Base-by-base conservation (phyloP, 2,113 vertebrate species). In the Proterorhinus semilunaris region DNA sequence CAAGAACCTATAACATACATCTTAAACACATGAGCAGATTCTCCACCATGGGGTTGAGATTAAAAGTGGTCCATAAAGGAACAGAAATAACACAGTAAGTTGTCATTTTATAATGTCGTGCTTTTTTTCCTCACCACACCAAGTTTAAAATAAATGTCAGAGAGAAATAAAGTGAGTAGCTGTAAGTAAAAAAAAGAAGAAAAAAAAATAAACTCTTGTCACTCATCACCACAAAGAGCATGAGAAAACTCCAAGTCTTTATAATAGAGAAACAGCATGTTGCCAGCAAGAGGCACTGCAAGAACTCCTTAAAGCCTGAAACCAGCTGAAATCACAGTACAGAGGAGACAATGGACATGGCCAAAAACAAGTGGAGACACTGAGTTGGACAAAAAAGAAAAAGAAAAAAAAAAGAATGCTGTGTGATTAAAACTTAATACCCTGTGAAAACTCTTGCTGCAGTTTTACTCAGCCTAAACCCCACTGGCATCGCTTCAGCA, bases 401-500 rank as follows among this genome's bases (percentile, higher is more conserved):
- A 21, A 52, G 45, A 5, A 36, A 46, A 27, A 51, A 52, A 17
- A 42, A 44, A n/a, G 9, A 43, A 7, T 52, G 54, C 71, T 75
- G 70, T 73, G 43, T 62, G 17, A 83, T 67, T 68, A 49, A 53
- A 77, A 67, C 51, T 5, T 43, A 7, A 48, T 15, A 65, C 42
- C 58, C 43, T 15, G 47, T 8, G 6, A 63, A 75, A 71, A 62
- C 36, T 44, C 13, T 65, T 72, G 62, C 55, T 62, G 65, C 43
- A 71, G 55, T 68, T 77, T 65, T 65, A 44, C 27, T 57, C 48
- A 63, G 16, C 54, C 57, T 45, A 71, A 71, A 65, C 42, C 71
- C 69, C 76, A 48, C 71, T 74, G 74, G 74, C 70, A 75, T 21
- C 53, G 27, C 43, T 83, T 65, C 79, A 76, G 62, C 49, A 54